phyloP scores from a whole-genome alignment of 92 coral and sea anemone species.

The Chrysogorgia sp. region DNA sequence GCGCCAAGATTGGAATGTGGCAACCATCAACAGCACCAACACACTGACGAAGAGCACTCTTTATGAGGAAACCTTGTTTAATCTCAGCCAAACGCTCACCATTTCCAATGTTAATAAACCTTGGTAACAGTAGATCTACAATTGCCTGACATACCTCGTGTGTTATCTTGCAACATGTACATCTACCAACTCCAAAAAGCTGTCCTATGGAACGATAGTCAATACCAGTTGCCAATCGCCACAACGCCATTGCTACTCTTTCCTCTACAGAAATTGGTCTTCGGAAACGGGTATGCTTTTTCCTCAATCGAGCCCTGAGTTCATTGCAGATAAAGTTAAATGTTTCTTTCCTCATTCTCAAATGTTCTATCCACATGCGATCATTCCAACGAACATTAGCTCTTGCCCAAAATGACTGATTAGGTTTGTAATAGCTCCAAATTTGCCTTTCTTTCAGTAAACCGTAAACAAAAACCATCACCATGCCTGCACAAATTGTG shows the following conservation, averaged over 20 bases:
- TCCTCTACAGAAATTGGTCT: slow-evolving; percentile 45
- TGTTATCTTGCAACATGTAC: slow-evolving; percentile 50
- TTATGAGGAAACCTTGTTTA: slow-evolving; percentile 21
- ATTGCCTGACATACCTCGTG: slow-evolving; percentile 51
- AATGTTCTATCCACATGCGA: slow-evolving; percentile 23
- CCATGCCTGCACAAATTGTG: too few species aligned
- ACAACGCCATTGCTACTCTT: slow-evolving; percentile 57
- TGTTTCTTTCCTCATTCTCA: slow-evolving; percentile 4
- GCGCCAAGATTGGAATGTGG: slow-evolving; percentile 52
- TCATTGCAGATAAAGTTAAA: slow-evolving; percentile 19
- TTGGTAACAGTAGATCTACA: slow-evolving; percentile 11
- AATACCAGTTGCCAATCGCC: slow-evolving; percentile 58
- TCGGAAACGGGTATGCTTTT: slow-evolving; percentile 39
- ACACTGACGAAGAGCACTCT: slow-evolving; percentile 37
- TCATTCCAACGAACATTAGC: slow-evolving; percentile 7
- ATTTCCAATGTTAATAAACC: slow-evolving; percentile 16
- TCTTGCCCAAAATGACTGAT: too few species aligned
- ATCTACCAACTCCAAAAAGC: slow-evolving; percentile 53
- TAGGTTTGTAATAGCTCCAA: too few species aligned
- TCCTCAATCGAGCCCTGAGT: slow-evolving; percentile 33
- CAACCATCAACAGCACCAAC: slow-evolving; percentile 46
- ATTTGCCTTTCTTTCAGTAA: too few species aligned
- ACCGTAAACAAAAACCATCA: too few species aligned
- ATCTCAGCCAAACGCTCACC: slow-evolving; percentile 31
- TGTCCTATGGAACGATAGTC: slow-evolving; percentile 50